phyloP scores from a whole-genome alignment of 1,140 invertebrate genomes.

The Muscidifurax raptorellus region DNA sequence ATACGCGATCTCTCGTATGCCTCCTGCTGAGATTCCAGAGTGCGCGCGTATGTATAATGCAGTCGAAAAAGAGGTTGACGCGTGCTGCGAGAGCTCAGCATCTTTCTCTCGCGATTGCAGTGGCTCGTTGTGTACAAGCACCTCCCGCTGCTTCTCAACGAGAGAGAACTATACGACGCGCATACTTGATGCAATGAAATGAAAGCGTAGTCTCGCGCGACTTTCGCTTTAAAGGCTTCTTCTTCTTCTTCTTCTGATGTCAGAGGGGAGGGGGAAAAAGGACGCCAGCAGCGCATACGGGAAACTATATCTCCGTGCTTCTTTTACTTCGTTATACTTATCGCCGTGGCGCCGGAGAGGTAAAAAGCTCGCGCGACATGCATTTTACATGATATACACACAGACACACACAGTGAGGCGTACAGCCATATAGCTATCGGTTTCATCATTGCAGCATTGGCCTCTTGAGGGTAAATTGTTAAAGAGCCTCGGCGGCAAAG shows the following conservation, averaged over 20 bases:
- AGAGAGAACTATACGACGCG: constrained; percentile 14
- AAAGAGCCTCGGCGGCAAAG: background rate
- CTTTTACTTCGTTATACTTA: background rate
- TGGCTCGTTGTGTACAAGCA: constrained; percentile 21
- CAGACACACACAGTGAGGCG: no score
- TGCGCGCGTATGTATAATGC: background rate
- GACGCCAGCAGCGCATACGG: background rate
- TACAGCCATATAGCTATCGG: no score
- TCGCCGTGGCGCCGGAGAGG: no score
- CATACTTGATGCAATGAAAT: constrained; percentile 33
- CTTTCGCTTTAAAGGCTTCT: constrained; percentile 39
- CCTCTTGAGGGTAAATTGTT: background rate
- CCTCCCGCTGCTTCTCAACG: constrained; percentile 52
- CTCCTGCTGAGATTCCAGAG: constrained; percentile 43
- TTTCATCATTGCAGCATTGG: no score
- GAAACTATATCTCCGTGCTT: background rate
- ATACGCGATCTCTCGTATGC: constrained; percentile 13
- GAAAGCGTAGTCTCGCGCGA: constrained; percentile 18
- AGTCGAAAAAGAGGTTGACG: constrained; percentile 52
- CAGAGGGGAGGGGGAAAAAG: background rate
- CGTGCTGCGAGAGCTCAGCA: constrained; percentile 47
- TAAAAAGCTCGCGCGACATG: no score
- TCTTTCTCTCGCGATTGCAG: constrained; percentile 13
- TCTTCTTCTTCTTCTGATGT: background rate
- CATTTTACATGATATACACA: no score